A percentile compares a stretch with the other conserved stretches of the same genome.
phyloP scores from a whole-genome alignment of 2,888 invertebrate species.

The Odontocolon sp. region DNA sequence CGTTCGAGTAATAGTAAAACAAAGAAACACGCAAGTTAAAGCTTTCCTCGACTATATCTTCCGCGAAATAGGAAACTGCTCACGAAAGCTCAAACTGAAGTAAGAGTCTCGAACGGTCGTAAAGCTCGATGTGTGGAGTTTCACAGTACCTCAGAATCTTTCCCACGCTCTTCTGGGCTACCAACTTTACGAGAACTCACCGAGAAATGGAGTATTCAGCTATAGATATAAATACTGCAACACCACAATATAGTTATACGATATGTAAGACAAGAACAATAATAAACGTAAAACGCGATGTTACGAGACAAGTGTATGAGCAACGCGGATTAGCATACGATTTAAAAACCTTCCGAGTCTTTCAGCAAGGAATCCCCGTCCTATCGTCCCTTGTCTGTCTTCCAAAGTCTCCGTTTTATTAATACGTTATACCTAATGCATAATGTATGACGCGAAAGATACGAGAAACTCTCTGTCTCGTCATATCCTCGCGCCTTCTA shows the following conservation, averaged over 20 bases:
- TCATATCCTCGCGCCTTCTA: conserved; percentile 23
- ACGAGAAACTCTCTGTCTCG: conserved; percentile 25
- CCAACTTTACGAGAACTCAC: conserved; percentile 13
- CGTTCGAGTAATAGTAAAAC: neutral
- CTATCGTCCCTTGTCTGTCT: neutral
- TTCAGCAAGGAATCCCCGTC: too few species aligned
- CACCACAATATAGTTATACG: neutral
- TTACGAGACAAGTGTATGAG: conserved; percentile 17
- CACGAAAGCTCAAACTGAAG: neutral
- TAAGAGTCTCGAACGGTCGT: conserved; percentile 25
- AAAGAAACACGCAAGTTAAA: neutral
- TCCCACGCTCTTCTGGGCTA: conserved; percentile 11
- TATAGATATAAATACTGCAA: neutral
- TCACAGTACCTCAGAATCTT: conserved; percentile 7
- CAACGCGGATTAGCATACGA: conserved; percentile 44
- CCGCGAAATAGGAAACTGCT: neutral
- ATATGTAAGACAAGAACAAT: neutral
- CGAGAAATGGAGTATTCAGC: neutral
- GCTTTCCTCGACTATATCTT: neutral
- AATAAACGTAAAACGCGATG: conserved; percentile 29
- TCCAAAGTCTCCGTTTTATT: conserved; percentile 15
- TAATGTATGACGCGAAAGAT: conserved; percentile 41
- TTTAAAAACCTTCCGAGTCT: conserved; percentile 42
- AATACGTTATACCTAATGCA: conserved; percentile 35
- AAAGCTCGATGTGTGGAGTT: conserved; percentile 31